Evolutionary conservation across 1,140 invertebrate species (phyloP), one percentile per base, ranked within the genome.

Genomic region (Varroa destructor): DNA sequence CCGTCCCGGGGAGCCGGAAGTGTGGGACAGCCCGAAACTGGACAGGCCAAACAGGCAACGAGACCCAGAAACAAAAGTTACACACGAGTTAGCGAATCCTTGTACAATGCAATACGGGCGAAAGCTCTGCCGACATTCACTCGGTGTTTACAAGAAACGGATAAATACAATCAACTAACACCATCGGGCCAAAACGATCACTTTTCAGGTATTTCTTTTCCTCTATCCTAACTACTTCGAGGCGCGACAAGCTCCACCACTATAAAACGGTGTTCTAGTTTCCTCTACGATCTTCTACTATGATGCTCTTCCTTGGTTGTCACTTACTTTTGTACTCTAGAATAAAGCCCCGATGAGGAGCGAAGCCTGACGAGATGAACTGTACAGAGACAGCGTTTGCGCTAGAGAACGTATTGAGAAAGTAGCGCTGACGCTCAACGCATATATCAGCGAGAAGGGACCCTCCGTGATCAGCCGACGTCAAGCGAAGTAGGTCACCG

Each of bases 351-450:
- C 61, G 10, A 14, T 67, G 61, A 40, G 61, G 61, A 12, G 61
- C 61, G 8, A 67, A 67, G 61, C 61, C 61, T 12, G 61, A 67
- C 46, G 61, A 67, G 61, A 67, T 67, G 61, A 67, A 67, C 61
- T 67, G 61, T 67, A 67, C 61, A 67, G 61, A 67, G 61, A 67
- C 46, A 46, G 61, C 40, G 61, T 67, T 67, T 40, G 61, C 61
- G 46, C 61, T 67, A 10, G 61, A 67, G 46, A 67, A 67, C 37
- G 61, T 25, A 67, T 67, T 67, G 40, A 67, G 61, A 46, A 67
- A 67, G 8, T 67, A 67, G 61, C 61, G 61, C 61, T 67, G 61
- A 2, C 46, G 61, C 40, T 67, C 61, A 40, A 46, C 46, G 61
- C 61, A 67, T 2, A 67, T 67, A 46, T 67, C 61, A 3, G 61